Evolutionary conservation across 2,113 vertebrate genomes (phyloP).

Genomic region (Chroicocephalus ridibundus): DNA sequence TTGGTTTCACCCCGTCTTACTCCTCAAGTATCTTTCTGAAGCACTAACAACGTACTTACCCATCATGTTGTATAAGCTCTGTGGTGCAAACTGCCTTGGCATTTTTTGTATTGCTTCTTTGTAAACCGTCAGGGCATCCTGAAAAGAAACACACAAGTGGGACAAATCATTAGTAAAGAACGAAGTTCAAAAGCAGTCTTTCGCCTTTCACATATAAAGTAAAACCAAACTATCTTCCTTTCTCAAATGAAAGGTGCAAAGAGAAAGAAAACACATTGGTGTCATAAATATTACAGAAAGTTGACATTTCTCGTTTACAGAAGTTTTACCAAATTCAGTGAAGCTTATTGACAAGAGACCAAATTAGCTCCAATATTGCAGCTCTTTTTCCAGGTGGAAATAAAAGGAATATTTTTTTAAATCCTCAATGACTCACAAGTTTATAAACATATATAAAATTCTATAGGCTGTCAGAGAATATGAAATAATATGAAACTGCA

Average conservation of each 20-base stretch:
- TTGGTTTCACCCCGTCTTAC: not conserved
- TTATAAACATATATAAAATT: not conserved
- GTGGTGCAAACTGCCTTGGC: slow-evolving; percentile 96
- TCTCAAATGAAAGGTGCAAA: not conserved
- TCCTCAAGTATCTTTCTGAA: not conserved
- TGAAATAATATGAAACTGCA: not conserved
- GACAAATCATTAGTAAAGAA: not conserved
- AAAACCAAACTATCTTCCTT: not conserved
- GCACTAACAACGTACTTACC: slow-evolving; percentile 78
- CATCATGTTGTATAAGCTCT: slow-evolving; percentile 99
- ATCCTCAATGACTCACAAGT: not conserved
- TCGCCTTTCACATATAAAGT: not conserved
- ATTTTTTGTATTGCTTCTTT: slow-evolving; percentile 98
- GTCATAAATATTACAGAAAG: not conserved
- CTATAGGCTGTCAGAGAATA: not conserved
- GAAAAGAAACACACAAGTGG: slow-evolving; percentile 10
- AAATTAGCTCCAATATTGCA: not conserved
- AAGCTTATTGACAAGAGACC: not conserved
- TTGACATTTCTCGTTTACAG: not conserved
- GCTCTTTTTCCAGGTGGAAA: not conserved
- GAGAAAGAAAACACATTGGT: not conserved
- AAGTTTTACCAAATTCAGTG: not conserved
- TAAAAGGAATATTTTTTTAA: not conserved
- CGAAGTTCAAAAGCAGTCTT: not conserved
- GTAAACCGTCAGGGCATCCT: slow-evolving; percentile 94